Evolutionary conservation across 1,140 invertebrate genomes (phyloP).

Genomic region (Macrobrachium rosenbergii): DNA sequence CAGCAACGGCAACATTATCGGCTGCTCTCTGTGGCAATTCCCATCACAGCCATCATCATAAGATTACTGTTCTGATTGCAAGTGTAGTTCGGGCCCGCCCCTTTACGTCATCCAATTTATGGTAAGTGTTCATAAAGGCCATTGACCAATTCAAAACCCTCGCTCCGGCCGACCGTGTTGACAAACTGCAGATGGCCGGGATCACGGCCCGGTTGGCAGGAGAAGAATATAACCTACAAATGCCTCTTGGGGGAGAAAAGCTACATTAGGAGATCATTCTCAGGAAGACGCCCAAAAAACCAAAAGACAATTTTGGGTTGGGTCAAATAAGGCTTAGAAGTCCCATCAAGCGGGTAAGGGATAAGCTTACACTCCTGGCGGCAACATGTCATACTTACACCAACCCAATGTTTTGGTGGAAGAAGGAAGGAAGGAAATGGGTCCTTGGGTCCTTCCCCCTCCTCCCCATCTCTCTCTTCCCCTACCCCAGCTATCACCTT

Average conservation of each 20-base stretch:
- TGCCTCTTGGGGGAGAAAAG: background rate
- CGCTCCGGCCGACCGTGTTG: background rate
- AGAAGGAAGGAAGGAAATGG: too few relatives aligned
- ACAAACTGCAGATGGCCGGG: slow-evolving; percentile 15
- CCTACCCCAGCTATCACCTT: too few relatives aligned
- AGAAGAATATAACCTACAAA: background rate
- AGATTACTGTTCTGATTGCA: slow-evolving; percentile 10
- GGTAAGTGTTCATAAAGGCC: slow-evolving; percentile 13
- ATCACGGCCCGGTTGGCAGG: slow-evolving; percentile 2
- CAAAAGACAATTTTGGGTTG: slow-evolving; percentile 16
- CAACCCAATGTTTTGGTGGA: slow-evolving; percentile 6
- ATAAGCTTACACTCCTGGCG: slow-evolving; percentile 9
- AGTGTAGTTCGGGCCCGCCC: background rate
- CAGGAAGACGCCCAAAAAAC: background rate
- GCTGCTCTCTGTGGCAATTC: background rate
- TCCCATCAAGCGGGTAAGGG: slow-evolving; percentile 4
- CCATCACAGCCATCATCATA: slow-evolving; percentile 1
- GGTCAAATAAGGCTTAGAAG: slow-evolving; percentile 16
- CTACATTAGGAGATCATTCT: slow-evolving; percentile 24
- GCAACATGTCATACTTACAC: slow-evolving; percentile 7
- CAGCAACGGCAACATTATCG: too few relatives aligned
- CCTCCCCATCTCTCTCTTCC: too few relatives aligned
- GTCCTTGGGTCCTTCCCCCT: too few relatives aligned
- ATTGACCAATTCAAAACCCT: slow-evolving; percentile 8
- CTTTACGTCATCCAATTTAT: slow-evolving; percentile 22